Evolutionary conservation across 2,888 invertebrate species (phyloP).

Genomic region (Heliconius sara): DNA sequence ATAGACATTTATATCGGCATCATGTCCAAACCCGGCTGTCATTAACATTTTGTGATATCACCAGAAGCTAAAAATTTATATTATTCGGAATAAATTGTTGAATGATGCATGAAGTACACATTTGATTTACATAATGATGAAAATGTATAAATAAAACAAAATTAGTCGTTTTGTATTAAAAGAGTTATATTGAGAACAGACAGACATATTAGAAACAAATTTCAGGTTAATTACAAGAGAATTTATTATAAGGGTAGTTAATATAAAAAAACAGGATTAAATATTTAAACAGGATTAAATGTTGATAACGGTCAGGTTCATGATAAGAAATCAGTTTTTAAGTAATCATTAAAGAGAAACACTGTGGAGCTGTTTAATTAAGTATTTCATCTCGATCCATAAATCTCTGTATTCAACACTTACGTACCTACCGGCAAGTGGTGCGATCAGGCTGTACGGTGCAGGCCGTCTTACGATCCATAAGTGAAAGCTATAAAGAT

Average conservation of each 20-base stretch:
- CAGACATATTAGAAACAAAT: neutral
- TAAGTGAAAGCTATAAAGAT: conserved; percentile 65
- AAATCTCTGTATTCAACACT: conserved; percentile 74
- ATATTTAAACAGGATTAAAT: neutral
- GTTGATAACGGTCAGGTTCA: conserved; percentile 43
- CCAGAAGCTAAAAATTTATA: conserved; percentile 74
- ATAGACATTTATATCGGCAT: conserved; percentile 68
- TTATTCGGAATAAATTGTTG: conserved; percentile 69
- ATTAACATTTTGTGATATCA: conserved; percentile 76
- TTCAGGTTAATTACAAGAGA: neutral
- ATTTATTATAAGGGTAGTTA: neutral
- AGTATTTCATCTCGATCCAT: conserved; percentile 76
- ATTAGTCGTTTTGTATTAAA: conserved; percentile 36
- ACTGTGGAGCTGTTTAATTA: conserved; percentile 76
- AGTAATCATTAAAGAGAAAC: conserved; percentile 62
- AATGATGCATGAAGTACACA: conserved; percentile 70
- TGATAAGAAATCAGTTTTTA: conserved; percentile 65
- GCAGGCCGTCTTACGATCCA: conserved; percentile 55
- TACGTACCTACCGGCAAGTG: conserved; percentile 48
- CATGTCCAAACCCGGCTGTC: conserved; percentile 65
- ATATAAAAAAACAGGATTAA: neutral
- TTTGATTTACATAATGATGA: conserved; percentile 51
- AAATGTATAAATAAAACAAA: conserved; percentile 45
- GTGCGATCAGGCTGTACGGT: conserved; percentile 36
- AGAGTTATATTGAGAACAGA: neutral